phyloP scores from a whole-genome alignment of 2,797 vertebrate species.

The Phataginus tricuspis region DNA sequence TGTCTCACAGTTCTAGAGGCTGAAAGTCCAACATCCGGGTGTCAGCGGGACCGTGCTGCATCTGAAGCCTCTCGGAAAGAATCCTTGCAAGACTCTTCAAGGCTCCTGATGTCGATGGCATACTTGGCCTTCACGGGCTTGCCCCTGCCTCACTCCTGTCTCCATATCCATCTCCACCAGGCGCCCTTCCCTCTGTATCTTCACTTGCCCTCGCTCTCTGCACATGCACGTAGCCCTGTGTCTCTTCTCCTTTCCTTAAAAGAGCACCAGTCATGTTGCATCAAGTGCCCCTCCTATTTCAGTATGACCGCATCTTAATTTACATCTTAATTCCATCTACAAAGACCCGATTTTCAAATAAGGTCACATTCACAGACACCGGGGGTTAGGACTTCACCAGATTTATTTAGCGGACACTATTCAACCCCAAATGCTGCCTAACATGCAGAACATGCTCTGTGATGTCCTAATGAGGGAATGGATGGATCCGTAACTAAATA shows the following conservation, averaged over 20 bases:
- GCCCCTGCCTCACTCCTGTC: too few species aligned
- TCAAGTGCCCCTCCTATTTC: neutral
- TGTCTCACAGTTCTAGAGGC: neutral
- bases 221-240: neutral
- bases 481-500: neutral
- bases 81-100: neutral
- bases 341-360: neutral
- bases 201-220: neutral
- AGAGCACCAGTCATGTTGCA: neutral
- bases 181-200: neutral
- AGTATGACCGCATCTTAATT: neutral
- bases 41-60: neutral
- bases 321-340: neutral
- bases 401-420: neutral
- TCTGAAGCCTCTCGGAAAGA: neutral
- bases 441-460: neutral
- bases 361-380: neutral
- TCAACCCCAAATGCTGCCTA: neutral
- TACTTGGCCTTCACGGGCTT: neutral
- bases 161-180: neutral
- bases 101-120: fast-evolving
- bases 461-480: neutral
- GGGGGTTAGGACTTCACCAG: neutral
- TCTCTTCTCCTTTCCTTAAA: neutral
- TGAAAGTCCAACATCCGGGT: neutral